These are phyloP conservation scores for Chloromyia formosa DNA, from an alignment of 2,888 invertebrate genomes.

Conservation along the genomic window DNA sequence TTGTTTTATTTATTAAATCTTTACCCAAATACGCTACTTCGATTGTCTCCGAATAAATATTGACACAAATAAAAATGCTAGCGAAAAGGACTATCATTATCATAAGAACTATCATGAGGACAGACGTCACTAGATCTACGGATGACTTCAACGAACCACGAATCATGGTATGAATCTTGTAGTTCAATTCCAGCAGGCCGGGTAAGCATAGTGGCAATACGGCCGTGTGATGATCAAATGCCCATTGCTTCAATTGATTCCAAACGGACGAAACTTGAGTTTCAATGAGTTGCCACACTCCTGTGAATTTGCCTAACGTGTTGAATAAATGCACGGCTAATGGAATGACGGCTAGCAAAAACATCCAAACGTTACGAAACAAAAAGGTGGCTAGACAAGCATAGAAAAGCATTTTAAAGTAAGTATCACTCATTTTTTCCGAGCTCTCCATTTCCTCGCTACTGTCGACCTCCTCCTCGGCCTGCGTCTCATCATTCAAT, in stretches of 20 bases:
- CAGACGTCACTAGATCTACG: slow-evolving; percentile 86
- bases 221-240: slow-evolving; percentile 68
- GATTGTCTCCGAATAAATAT: slow-evolving; percentile 95
- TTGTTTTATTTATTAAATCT: slow-evolving; percentile 86
- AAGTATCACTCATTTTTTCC: slow-evolving; percentile 69
- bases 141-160: slow-evolving; percentile 75
- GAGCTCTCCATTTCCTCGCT: slow-evolving; percentile 55
- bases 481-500: neutral
- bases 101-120: slow-evolving; percentile 86
- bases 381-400: slow-evolving; percentile 84
- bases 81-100: slow-evolving; percentile 81
- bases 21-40: slow-evolving; percentile 89
- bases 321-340: slow-evolving; percentile 64
- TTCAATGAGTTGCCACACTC: slow-evolving; percentile 57
- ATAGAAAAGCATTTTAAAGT: slow-evolving; percentile 81
- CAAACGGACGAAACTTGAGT: slow-evolving; percentile 55
- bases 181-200: slow-evolving; percentile 77
- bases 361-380: slow-evolving; percentile 86
- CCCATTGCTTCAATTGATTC: slow-evolving; percentile 56
- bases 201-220: slow-evolving; percentile 79
- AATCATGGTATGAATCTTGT: slow-evolving; percentile 71
- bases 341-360: slow-evolving; percentile 80
- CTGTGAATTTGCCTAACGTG: slow-evolving; percentile 57
- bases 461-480: neutral
- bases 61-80: slow-evolving; percentile 73